Conservation (phyloP, 2,888 invertebrate species). For the Hanleya hanleyi region DNA sequence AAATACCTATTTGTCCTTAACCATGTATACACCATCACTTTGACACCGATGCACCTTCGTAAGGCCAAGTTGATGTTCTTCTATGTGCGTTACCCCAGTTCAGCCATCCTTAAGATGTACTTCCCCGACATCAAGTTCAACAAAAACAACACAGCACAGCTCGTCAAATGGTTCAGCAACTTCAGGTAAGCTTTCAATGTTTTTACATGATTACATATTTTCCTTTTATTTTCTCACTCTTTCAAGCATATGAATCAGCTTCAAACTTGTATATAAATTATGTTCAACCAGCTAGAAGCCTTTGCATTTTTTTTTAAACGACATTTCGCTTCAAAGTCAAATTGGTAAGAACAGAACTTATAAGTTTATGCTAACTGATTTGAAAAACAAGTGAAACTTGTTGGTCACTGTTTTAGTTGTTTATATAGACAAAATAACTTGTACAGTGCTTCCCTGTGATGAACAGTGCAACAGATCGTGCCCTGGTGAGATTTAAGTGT, state of each 20-base stretch:
- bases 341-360: too few species aligned
- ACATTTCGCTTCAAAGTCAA: too few species aligned
- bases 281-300: too few species aligned
- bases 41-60: conserved; percentile 99
- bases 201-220: neutral
- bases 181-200: conserved; percentile 86
- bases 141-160: conserved; percentile 99
- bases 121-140: conserved; percentile 99
- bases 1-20: conserved; percentile 37
- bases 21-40: conserved; percentile 77
- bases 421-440: too few species aligned
- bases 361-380: too few species aligned
- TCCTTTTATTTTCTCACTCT: neutral
- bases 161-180: conserved; percentile 99
- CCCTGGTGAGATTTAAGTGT: too few species aligned
- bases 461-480: too few species aligned
- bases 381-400: too few species aligned
- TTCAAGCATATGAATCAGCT: neutral
- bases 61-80: conserved; percentile 99
- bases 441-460: too few species aligned
- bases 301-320: too few species aligned
- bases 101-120: conserved; percentile 99
- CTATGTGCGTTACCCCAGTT: conserved; percentile 99
- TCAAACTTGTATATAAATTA: too few species aligned
- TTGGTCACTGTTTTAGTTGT: too few species aligned